Conservation (phyloP, 2,888 invertebrate genomes). For the Lasioglossum villosulum region DNA sequence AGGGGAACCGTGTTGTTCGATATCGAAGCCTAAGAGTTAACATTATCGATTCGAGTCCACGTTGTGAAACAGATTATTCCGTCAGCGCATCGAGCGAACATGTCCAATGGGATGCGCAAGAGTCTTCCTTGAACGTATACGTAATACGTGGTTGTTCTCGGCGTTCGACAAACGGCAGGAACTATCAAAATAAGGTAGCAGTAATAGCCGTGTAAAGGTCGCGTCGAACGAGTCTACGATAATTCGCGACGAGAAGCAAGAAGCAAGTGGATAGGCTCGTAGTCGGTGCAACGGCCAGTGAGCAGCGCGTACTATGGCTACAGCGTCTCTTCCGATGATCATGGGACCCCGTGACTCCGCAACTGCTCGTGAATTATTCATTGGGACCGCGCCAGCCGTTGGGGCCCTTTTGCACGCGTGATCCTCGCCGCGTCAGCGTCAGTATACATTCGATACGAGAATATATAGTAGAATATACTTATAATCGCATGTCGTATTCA, state of each 20-base stretch:
- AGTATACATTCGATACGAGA: not conserved
- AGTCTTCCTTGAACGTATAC: not conserved
- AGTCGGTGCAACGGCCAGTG: not conserved
- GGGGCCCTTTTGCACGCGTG: conserved; percentile 77
- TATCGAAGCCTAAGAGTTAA: not conserved
- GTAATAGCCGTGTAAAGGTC: not conserved
- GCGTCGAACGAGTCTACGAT: conserved; percentile 25
- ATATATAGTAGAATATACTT: conserved; percentile 65
- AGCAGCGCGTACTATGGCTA: conserved; percentile 26
- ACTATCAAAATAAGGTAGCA: not conserved
- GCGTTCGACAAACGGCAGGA: not conserved
- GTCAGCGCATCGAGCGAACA: not conserved
- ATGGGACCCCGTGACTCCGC: conserved; percentile 60
- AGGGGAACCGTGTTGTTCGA: not conserved
- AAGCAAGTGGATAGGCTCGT: not conserved
- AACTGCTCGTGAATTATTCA: conserved; percentile 81
- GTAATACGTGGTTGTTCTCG: not conserved
- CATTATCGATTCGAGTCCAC: not conserved
- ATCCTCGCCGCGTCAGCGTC: conserved; percentile 68
- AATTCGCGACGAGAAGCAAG: conserved; percentile 22
- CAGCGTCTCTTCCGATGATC: conserved; percentile 48
- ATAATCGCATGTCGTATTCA: conserved; percentile 40
- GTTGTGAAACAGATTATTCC: not conserved
- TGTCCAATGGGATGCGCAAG: not conserved
- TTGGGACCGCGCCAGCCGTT: conserved; percentile 75